These are phyloP conservation scores for Aromia moschata DNA, from an alignment of 2,888 invertebrate species.

Conservation along the genomic window DNA sequence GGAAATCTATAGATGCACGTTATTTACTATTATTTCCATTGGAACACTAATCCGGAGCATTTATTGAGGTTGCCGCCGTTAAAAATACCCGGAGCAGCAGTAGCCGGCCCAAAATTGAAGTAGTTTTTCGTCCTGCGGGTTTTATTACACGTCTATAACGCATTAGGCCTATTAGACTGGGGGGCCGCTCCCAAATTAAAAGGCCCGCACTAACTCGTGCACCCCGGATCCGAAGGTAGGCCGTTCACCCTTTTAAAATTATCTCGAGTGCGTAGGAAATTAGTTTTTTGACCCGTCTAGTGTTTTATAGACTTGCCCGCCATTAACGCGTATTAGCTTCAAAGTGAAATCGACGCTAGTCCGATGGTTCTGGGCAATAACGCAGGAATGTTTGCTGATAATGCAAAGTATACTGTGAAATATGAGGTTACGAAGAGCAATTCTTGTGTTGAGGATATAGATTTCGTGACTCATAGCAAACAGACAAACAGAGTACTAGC, in stretches of 20 bases:
- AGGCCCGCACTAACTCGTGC: not conserved
- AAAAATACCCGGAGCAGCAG: conserved; percentile 14
- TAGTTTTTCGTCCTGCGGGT: conserved; percentile 15
- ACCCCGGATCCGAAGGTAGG: conserved; percentile 8
- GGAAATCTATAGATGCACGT: not conserved
- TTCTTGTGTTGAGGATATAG: too few relatives aligned
- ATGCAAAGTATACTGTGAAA: too few relatives aligned
- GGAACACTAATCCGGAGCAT: conserved; percentile 14
- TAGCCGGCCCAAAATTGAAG: conserved; percentile 17
- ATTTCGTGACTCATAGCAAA: too few relatives aligned
- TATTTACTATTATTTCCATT: conserved; percentile 20
- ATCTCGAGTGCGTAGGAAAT: conserved; percentile 14
- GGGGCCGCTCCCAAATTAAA: conserved; percentile 27
- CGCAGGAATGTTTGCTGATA: not conserved
- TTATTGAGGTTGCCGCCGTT: conserved; percentile 14
- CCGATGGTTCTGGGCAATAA: not conserved
- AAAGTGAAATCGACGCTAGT: conserved; percentile 1
- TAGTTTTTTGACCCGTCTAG: conserved; percentile 7
- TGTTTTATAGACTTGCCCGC: not conserved
- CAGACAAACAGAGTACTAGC: too few relatives aligned
- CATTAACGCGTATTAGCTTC: not conserved
- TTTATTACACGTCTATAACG: conserved; percentile 24
- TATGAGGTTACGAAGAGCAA: too few relatives aligned
- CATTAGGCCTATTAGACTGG: conserved; percentile 27
- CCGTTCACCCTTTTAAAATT: conserved; percentile 8